Evolutionary conservation across 2,888 invertebrate species (phyloP), one percentile per base, ranked within the genome.

Genomic region (Junonia oenone): DNA sequence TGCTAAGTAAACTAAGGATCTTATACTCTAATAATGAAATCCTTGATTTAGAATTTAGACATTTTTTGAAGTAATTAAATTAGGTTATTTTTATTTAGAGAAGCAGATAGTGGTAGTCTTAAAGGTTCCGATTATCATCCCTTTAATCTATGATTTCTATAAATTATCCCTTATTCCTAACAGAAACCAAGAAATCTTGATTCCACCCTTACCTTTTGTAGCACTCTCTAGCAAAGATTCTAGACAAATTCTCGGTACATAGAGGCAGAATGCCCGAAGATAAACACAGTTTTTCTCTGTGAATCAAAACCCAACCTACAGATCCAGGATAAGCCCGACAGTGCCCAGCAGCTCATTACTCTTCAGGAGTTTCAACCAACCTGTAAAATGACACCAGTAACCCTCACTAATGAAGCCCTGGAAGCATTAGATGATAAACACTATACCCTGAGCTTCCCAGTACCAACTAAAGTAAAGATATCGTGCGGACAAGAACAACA

Each of bases 201-300:
- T 27, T 6, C 45, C 45, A 45, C 13, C 45, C 22, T 27, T 14
- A 13, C 29, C 29, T 27, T 45, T 45, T 8, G 29, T 45, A 45
- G 45, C 45, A 45, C 9, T 27, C 45, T 45, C 45, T 45, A 45
- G 45, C 45, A 13, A n/a, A 45, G 45, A 27, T 29, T 45, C 45
- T 45, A 27, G 13, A 29, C 29, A 22, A n/a, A n/a, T n/a, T n/a
- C n/a, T n/a, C n/a, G n/a, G n/a, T 8, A 33, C 26, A 45, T 45
- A 45, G 45, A 45, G 45, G 13, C 45, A 29, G 45, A 45, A 61
- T 33, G 33, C 4, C 33, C 33, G 33, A 33, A 33, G 33, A n/a
- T 33, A n/a, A 33, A n/a, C 4, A n/a, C 33, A 3, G 11, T n/a
- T n/a, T n/a, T 3, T 33, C 33, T 33, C n/a, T 33, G 33, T n/a